These are phyloP conservation scores for Rhadina sibilatrix DNA, from an alignment of 2,113 vertebrate species.

Conservation along the genomic window DNA sequence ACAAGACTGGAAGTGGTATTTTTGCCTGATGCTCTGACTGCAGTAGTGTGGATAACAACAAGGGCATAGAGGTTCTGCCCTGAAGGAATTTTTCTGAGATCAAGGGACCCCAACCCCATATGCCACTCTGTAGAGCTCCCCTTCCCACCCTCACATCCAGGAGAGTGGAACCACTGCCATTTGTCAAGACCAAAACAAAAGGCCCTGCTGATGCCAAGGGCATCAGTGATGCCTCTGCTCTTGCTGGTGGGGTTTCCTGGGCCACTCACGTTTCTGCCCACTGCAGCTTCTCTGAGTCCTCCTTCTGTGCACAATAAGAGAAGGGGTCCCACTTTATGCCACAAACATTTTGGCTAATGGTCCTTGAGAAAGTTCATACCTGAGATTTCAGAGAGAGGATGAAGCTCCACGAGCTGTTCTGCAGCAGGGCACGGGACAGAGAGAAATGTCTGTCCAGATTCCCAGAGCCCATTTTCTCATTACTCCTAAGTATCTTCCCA, in stretches of 20 bases:
- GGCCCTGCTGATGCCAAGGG: background rate
- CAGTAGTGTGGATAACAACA: background rate
- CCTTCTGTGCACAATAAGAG: rapidly evolving
- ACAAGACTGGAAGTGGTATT: background rate
- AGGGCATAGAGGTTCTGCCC: background rate
- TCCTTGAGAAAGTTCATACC: background rate
- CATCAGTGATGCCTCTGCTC: background rate
- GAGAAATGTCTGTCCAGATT: background rate
- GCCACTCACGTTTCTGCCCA: background rate
- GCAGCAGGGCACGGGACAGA: background rate
- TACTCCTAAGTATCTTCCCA: background rate
- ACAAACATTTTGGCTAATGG: background rate
- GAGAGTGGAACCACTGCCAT: background rate
- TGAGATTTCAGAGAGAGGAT: background rate
- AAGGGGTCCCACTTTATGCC: background rate
- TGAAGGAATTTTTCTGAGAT: rapidly evolving
- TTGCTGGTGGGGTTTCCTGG: background rate
- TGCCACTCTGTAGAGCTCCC: background rate
- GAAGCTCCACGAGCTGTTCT: background rate
- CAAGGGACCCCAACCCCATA: background rate
- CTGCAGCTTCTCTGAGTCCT: background rate
- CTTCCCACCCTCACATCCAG: background rate
- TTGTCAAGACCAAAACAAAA: background rate
- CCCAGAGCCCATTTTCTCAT: background rate
- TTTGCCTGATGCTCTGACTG: background rate